These are phyloP conservation scores for Aldabrachelys gigantea DNA, from an alignment of 2,113 vertebrate genomes.

Conservation along the genomic window DNA sequence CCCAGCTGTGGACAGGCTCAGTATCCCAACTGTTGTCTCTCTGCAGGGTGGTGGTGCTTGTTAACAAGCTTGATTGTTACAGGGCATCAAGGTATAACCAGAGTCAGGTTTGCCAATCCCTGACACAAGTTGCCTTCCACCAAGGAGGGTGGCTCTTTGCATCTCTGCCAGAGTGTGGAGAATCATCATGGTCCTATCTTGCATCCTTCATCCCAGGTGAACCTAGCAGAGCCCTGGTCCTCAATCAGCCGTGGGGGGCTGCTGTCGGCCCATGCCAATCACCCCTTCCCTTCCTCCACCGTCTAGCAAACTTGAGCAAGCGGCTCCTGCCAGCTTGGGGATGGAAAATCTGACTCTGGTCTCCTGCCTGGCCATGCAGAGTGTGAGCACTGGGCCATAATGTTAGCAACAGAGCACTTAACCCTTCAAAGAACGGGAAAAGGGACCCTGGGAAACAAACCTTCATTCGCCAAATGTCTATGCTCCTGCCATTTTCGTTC, in stretches of 20 bases:
- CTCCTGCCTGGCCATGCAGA: neutral
- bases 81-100: neutral
- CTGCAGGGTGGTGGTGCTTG: rapidly evolving
- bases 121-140: neutral
- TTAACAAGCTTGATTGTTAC: rapidly evolving
- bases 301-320: neutral
- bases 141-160: neutral
- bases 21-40: neutral
- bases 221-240: neutral
- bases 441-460: neutral
- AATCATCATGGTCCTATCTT: rapidly evolving
- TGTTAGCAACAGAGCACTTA: neutral
- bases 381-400: rapidly evolving
- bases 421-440: neutral
- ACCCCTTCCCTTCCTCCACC: rapidly evolving
- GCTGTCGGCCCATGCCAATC: neutral
- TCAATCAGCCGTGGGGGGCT: neutral
- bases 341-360: rapidly evolving
- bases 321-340: neutral
- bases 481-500: constrained; percentile 29
- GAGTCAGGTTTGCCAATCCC: neutral
- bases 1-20: neutral
- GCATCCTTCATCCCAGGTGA: neutral
- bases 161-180: rapidly evolving
- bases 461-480: neutral